Evolutionary conservation across 1,140 invertebrate genomes (phyloP).

Genomic region (Fopius arisanus): DNA sequence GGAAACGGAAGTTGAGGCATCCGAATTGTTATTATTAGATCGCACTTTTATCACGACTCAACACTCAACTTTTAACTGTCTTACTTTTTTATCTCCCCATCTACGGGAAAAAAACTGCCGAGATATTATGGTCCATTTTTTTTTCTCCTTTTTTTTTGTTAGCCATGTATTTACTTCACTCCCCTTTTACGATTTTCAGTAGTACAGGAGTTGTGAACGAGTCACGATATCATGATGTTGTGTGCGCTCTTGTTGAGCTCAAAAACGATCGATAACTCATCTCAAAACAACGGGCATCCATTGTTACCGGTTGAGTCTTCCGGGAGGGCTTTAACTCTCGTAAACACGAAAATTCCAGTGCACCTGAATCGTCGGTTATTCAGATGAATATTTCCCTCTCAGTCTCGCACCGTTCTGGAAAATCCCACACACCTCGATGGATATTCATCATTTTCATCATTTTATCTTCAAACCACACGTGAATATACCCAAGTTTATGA

Average conservation of each 20-base stretch:
- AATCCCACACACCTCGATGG: slow-evolving; percentile 3
- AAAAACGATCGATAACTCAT: slow-evolving; percentile 51
- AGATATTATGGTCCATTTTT: no score
- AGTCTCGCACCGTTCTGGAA: slow-evolving; percentile 15
- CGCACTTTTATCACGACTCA: no score
- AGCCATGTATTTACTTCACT: background rate
- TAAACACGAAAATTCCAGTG: slow-evolving; percentile 8
- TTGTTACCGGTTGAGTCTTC: slow-evolving; percentile 39
- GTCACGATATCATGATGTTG: slow-evolving; percentile 27
- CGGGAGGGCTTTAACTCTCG: background rate
- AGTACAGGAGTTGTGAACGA: background rate
- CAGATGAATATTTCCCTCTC: background rate
- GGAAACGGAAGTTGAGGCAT: background rate
- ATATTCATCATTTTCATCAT: background rate
- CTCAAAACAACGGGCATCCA: slow-evolving; percentile 41
- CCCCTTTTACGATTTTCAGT: background rate
- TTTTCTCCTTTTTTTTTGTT: background rate
- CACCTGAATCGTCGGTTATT: background rate
- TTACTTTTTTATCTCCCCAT: no score
- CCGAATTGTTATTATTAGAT: background rate
- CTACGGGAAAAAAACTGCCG: no score
- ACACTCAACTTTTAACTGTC: no score
- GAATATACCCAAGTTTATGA: background rate
- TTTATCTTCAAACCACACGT: background rate
- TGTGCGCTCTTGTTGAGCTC: slow-evolving; percentile 36